Conservation (phyloP, 1,140 invertebrate genomes). For the Pentalonia nigronervosa region DNA sequence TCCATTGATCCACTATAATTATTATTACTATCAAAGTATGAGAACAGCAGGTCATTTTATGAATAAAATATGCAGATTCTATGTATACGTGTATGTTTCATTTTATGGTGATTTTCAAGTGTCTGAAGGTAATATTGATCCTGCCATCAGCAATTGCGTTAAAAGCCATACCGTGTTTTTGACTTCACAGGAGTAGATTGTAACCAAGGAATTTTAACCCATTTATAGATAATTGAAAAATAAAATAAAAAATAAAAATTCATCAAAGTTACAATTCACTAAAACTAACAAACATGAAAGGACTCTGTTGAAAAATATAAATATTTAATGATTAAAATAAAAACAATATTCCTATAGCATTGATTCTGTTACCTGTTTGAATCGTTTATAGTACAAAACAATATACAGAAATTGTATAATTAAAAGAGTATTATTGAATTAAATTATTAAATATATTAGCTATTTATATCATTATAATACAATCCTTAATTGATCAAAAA, state of each 20-base stretch:
- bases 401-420: neutral
- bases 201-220: neutral
- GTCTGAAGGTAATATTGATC: constrained; percentile 25
- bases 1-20: neutral
- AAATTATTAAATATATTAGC: neutral
- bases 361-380: neutral
- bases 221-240: constrained; percentile 9
- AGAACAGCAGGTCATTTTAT: neutral
- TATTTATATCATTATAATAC: neutral
- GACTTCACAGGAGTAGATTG: neutral
- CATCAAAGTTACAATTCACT: neutral
- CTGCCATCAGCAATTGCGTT: neutral
- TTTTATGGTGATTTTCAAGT: neutral
- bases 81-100: neutral
- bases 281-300: neutral
- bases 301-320: neutral
- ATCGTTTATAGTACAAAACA: neutral
- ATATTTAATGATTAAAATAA: neutral
- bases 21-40: neutral
- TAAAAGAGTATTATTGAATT: neutral
- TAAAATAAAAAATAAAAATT: neutral
- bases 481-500: neutral
- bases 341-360: neutral
- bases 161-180: constrained; percentile 36
- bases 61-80: neutral